These are phyloP conservation scores for Sebastes steindachneri DNA, from an alignment of 2,797 vertebrate genomes.

Conservation along the genomic window DNA sequence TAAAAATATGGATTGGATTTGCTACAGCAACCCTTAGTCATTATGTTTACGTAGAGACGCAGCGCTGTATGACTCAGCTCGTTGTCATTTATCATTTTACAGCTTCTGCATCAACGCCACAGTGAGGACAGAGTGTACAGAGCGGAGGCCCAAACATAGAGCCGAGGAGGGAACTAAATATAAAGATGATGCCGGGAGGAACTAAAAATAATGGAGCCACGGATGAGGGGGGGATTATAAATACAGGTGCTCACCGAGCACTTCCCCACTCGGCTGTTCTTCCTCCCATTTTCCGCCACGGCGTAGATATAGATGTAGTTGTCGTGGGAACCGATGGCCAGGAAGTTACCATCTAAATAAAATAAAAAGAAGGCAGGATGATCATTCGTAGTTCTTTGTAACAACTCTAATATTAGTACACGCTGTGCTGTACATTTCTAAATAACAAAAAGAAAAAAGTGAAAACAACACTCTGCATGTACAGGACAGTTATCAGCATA, in stretches of 20 bases:
- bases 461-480: neutral
- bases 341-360: slow-evolving; percentile 91
- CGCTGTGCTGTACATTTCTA: neutral
- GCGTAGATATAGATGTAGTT: slow-evolving; percentile 99
- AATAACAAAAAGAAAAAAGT: neutral
- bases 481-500: slow-evolving; percentile 47
- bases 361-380: slow-evolving; percentile 3
- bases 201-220: slow-evolving; percentile 34
- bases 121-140: slow-evolving; percentile 11
- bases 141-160: slow-evolving; percentile 10
- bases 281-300: slow-evolving; percentile 92
- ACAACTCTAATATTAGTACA: neutral
- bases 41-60: neutral
- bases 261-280: slow-evolving; percentile 94
- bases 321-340: slow-evolving; percentile 98
- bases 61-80: slow-evolving; percentile 23
- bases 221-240: slow-evolving; percentile 23
- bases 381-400: neutral
- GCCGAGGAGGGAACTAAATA: slow-evolving; percentile 36
- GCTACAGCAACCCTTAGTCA: neutral
- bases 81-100: slow-evolving; percentile 16
- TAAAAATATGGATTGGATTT: neutral
- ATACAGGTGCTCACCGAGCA: slow-evolving; percentile 90
- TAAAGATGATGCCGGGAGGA: slow-evolving; percentile 15
- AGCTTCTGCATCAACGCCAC: slow-evolving; percentile 6